These are phyloP conservation scores for Calidris pugnax DNA, from an alignment of 2,113 vertebrate species.

Conservation along the genomic window DNA sequence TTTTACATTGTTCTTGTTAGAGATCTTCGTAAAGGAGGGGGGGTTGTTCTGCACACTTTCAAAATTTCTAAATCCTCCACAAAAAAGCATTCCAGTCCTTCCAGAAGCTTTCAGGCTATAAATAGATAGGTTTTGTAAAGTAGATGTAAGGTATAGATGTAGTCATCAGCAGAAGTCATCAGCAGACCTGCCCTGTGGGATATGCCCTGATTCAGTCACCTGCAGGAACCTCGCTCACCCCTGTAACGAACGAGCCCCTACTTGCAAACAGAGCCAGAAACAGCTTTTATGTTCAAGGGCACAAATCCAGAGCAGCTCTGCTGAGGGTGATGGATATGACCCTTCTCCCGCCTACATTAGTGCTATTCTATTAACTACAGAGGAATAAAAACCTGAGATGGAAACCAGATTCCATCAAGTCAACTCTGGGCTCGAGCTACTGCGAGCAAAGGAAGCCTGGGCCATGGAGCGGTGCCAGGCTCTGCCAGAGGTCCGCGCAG, in stretches of 20 bases:
- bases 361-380: not conserved
- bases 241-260: not conserved
- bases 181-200: not conserved
- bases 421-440: not conserved
- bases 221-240: fast-evolving
- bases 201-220: fast-evolving
- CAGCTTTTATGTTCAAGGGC: not conserved
- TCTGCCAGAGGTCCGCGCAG: not conserved
- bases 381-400: not conserved
- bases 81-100: not conserved
- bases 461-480: not conserved
- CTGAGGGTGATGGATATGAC: not conserved
- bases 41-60: not conserved
- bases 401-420: not conserved
- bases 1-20: not conserved
- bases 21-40: fast-evolving
- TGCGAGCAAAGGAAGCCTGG: not conserved
- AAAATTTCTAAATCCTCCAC: not conserved
- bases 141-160: fast-evolving
- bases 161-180: not conserved
- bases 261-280: not conserved
- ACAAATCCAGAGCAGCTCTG: not conserved
- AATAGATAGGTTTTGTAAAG: not conserved
- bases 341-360: not conserved
- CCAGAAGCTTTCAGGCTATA: not conserved